Conservation (phyloP, 2,113 vertebrate genomes). For the Ciconia boyciana region DNA sequence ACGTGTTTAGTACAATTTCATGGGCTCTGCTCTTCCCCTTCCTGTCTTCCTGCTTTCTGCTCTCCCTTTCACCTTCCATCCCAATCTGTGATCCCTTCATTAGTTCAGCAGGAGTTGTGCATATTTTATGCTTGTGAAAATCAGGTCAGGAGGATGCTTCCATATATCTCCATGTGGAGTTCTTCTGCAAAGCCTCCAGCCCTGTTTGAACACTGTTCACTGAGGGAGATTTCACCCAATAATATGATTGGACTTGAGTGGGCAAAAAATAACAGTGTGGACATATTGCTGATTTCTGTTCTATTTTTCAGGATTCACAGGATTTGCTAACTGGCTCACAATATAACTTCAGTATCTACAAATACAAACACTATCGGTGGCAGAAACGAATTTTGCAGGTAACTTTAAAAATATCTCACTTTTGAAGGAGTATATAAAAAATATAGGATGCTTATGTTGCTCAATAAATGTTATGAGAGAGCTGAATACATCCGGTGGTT, state of each 20-base stretch:
- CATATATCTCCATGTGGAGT: neutral
- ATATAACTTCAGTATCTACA: constrained; percentile 81
- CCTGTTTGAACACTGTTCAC: neutral
- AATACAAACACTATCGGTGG: constrained; percentile 76
- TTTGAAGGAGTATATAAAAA: neutral
- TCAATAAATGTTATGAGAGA: neutral
- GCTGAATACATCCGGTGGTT: neutral
- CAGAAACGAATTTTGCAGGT: constrained; percentile 83
- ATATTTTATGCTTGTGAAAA: neutral
- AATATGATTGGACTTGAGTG: neutral
- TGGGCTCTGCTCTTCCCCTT: neutral
- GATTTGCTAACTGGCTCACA: constrained; percentile 47
- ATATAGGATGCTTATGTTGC: neutral
- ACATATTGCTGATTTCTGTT: neutral
- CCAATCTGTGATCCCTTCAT: neutral
- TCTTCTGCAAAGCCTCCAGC: neutral
- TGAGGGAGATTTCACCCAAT: neutral
- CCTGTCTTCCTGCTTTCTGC: neutral
- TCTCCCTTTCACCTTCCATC: neutral
- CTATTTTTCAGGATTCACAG: constrained; percentile 54
- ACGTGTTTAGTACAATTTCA: neutral
- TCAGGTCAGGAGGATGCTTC: neutral
- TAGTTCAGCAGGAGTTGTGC: neutral
- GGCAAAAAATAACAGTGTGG: neutral
- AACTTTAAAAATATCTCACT: neutral